Conservation (phyloP, 2,113 vertebrate species). For the Elachura formosa region DNA sequence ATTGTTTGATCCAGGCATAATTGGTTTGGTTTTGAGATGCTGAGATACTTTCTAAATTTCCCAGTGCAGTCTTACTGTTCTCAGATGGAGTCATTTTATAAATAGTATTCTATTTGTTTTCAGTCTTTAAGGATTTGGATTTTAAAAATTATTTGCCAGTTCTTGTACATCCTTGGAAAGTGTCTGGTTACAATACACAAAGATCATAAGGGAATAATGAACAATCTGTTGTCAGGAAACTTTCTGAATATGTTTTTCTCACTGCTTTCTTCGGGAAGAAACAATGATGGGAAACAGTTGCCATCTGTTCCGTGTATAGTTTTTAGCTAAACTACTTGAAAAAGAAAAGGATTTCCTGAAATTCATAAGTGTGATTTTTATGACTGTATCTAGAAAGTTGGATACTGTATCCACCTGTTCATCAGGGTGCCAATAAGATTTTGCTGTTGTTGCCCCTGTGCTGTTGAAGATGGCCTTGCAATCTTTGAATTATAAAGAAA, state of each 20-base stretch:
- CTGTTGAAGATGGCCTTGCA: not conserved
- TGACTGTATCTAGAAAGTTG: not conserved
- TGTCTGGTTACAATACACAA: not conserved
- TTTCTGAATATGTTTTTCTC: not conserved
- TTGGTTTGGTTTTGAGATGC: not conserved
- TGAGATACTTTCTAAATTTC: not conserved
- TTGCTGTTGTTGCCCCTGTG: not conserved
- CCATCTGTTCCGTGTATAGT: not conserved
- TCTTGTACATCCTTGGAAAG: not conserved
- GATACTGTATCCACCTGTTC: not conserved
- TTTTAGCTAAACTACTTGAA: not conserved
- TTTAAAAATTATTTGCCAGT: not conserved
- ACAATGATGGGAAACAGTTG: not conserved
- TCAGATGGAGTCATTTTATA: not conserved
- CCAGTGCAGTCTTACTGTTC: not conserved
- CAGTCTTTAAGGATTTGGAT: not conserved
- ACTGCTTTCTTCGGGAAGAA: not conserved
- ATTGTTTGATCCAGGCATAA: not conserved
- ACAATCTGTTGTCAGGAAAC: not conserved
- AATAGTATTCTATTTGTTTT: not conserved
- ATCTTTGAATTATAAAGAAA: not conserved
- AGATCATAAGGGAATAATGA: not conserved
- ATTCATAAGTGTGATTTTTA: not conserved
- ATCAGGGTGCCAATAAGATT: not conserved
- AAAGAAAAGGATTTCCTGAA: not conserved